These are phyloP conservation scores for Diorhabda carinulata DNA, from an alignment of 1,140 invertebrate species.

Conservation along the genomic window DNA sequence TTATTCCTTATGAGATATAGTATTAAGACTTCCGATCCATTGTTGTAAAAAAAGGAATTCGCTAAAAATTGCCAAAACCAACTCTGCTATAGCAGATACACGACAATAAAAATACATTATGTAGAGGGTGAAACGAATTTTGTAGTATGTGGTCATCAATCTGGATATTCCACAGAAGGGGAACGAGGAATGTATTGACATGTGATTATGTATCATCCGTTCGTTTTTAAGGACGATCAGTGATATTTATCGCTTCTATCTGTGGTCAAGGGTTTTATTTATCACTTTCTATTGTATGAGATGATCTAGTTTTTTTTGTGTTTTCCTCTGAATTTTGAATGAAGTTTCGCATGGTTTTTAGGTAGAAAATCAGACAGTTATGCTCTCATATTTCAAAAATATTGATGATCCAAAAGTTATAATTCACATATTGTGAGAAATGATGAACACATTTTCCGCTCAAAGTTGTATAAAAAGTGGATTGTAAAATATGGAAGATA, in stretches of 20 bases:
- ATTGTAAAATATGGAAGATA: too few relatives aligned
- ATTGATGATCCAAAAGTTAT: not conserved
- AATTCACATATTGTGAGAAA: not conserved
- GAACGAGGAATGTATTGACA: not conserved
- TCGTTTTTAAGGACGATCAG: constrained; percentile 7
- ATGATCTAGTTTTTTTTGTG: not conserved
- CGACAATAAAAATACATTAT: constrained; percentile 17
- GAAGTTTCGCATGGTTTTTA: not conserved
- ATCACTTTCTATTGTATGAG: not conserved
- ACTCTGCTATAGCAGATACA: not conserved
- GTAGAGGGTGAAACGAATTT: constrained; percentile 5
- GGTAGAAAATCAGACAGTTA: not conserved
- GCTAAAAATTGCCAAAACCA: too few relatives aligned
- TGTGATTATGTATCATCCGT: constrained; percentile 9
- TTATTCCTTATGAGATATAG: too few relatives aligned
- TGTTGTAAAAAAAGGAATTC: too few relatives aligned
- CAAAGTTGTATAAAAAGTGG: too few relatives aligned
- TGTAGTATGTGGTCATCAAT: constrained; percentile 12
- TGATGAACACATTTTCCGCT: too few relatives aligned
- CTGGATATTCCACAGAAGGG: not conserved
- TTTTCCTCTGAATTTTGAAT: not conserved
- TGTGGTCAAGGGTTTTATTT: constrained; percentile 2
- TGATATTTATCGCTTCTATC: constrained; percentile 7
- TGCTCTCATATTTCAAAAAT: not conserved
- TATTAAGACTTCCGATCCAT: too few relatives aligned